phyloP scores from a whole-genome alignment of 2,113 vertebrate genomes.

The Pionites leucogaster region DNA sequence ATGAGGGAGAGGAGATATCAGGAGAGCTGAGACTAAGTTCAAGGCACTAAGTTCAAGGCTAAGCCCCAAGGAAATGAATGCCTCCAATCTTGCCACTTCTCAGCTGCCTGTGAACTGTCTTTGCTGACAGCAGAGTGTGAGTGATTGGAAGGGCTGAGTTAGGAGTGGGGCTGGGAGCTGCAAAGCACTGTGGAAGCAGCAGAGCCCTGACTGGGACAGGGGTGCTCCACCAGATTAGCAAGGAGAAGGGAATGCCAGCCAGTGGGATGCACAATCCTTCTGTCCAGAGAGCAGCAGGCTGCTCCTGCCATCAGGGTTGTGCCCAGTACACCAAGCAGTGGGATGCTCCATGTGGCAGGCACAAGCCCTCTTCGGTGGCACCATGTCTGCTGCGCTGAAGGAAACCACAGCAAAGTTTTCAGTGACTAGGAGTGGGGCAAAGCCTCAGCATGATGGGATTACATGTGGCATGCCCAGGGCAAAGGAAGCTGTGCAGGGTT shows the following conservation, averaged over 20 bases:
- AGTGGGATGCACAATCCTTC: rapidly evolving
- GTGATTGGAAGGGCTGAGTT: not conserved
- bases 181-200: not conserved
- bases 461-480: not conserved
- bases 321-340: not conserved
- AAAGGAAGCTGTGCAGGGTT: not conserved
- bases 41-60: not conserved
- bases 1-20: not conserved
- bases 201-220: not conserved
- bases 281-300: not conserved
- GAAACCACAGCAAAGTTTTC: not conserved
- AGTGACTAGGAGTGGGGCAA: rapidly evolving
- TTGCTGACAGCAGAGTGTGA: not conserved
- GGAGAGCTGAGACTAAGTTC: not conserved
- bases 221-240: rapidly evolving
- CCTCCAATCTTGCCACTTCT: rapidly evolving
- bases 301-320: not conserved
- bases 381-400: not conserved
- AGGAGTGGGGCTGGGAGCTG: not conserved
- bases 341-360: rapidly evolving
- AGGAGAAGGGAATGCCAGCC: not conserved
- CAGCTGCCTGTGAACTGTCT: not conserved
- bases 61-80: not conserved
- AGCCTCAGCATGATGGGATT: not conserved
- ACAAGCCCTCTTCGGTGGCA: not conserved